A percentile compares a stretch with the other conserved stretches of the same genome.
Evolutionary conservation across 2,113 vertebrate genomes (phyloP).

Genomic region (Odocoileus virginianus): DNA sequence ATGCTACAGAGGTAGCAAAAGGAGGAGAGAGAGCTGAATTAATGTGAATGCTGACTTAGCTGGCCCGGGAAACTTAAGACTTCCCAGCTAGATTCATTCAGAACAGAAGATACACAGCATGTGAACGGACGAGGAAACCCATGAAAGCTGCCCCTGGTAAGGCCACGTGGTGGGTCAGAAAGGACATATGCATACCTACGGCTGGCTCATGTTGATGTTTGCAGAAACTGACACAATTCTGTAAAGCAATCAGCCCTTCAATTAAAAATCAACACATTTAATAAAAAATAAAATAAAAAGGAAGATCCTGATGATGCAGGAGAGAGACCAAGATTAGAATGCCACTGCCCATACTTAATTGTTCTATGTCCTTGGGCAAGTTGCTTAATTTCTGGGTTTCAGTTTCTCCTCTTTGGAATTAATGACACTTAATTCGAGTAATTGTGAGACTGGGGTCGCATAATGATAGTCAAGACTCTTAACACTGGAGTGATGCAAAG

Average conservation of each 20-base stretch:
- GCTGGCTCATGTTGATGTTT: not conserved
- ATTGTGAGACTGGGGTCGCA: not conserved
- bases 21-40: not conserved
- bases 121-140: not conserved
- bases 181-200: not conserved
- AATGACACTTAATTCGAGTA: not conserved
- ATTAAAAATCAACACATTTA: not conserved
- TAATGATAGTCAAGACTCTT: not conserved
- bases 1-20: not conserved
- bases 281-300: not conserved
- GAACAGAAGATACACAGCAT: not conserved
- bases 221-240: not conserved
- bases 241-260: not conserved
- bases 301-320: not conserved
- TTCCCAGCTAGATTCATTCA: not conserved
- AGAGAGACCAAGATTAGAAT: not conserved
- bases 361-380: not conserved
- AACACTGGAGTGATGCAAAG: not conserved
- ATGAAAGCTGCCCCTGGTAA: not conserved
- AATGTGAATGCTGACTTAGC: not conserved
- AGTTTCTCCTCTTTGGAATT: not conserved
- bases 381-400: not conserved
- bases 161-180: not conserved
- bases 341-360: not conserved
- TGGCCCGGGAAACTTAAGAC: not conserved